A percentile compares a stretch with the other conserved stretches of the same genome.
Evolutionary conservation across 2,113 vertebrate species (phyloP).

Genomic region (Oncorhynchus tshawytscha): DNA sequence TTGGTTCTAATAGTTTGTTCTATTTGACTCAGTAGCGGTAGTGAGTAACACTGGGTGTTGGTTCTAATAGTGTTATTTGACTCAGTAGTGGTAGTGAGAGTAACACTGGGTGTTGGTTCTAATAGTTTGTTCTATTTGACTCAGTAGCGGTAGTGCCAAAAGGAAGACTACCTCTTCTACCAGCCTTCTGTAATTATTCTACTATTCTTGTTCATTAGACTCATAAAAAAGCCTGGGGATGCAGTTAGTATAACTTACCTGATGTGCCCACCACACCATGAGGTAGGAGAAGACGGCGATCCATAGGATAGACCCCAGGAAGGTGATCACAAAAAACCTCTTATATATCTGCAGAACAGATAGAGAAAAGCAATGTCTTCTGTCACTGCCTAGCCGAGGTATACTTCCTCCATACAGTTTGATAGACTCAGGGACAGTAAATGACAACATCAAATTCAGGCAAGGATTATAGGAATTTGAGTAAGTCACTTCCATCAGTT

Average conservation of each 20-base stretch:
- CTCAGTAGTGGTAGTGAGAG: too few relatives aligned
- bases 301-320: constrained; percentile 92
- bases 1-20: too few relatives aligned
- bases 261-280: constrained; percentile 99
- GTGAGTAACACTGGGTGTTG: too few relatives aligned
- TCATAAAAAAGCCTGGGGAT: background rate
- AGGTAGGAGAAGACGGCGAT: constrained; percentile 93
- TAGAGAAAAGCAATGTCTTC: background rate
- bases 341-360: constrained; percentile 78
- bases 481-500: too few relatives aligned
- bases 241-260: constrained; percentile 75
- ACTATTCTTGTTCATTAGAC: background rate
- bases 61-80: too few relatives aligned
- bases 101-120: too few relatives aligned
- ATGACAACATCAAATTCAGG: background rate
- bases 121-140: too few relatives aligned
- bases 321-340: constrained; percentile 84
- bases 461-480: background rate
- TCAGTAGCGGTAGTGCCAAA: too few relatives aligned
- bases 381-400: background rate
- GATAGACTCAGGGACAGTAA: background rate
- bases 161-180: too few relatives aligned
- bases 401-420: background rate
- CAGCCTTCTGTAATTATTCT: too few relatives aligned
- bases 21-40: too few relatives aligned